Evolutionary conservation across 2,888 invertebrate species (phyloP).

Genomic region (Leucophora obtusa): DNA sequence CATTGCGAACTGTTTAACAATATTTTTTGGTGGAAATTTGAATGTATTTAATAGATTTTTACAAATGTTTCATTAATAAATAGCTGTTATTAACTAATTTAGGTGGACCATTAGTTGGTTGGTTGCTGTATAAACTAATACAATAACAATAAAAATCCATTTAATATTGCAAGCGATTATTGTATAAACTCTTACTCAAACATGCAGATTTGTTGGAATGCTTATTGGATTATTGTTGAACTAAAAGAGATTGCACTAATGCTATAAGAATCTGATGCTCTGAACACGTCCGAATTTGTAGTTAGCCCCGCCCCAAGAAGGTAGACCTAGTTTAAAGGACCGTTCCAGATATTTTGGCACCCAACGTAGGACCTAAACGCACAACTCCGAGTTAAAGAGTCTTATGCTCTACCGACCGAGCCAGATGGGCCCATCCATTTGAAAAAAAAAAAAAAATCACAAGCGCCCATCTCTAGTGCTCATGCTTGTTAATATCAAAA

Average conservation of each 20-base stretch:
- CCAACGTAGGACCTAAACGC: too few species aligned
- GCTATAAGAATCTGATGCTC: too few species aligned
- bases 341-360: too few species aligned
- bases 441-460: too few species aligned
- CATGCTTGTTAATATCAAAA: too few species aligned
- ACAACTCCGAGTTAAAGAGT: too few species aligned
- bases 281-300: too few species aligned
- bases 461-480: too few species aligned
- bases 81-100: slow-evolving; percentile 41
- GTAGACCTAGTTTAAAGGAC: too few species aligned
- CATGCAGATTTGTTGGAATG: not conserved
- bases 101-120: slow-evolving; percentile 1
- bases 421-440: too few species aligned
- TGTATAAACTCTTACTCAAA: slow-evolving; percentile 1
- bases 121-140: not conserved
- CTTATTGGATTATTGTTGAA: not conserved
- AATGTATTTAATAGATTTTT: slow-evolving; percentile 31
- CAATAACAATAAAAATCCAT: not conserved
- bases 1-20: slow-evolving; percentile 41
- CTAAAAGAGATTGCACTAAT: not conserved
- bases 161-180: slow-evolving; percentile 8
- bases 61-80: slow-evolving; percentile 43
- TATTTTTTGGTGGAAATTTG: slow-evolving; percentile 49
- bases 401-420: too few species aligned
- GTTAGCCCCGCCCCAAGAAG: too few species aligned